phyloP scores from a whole-genome alignment of 1,140 invertebrate species.

The Neotoxoptera formosana region DNA sequence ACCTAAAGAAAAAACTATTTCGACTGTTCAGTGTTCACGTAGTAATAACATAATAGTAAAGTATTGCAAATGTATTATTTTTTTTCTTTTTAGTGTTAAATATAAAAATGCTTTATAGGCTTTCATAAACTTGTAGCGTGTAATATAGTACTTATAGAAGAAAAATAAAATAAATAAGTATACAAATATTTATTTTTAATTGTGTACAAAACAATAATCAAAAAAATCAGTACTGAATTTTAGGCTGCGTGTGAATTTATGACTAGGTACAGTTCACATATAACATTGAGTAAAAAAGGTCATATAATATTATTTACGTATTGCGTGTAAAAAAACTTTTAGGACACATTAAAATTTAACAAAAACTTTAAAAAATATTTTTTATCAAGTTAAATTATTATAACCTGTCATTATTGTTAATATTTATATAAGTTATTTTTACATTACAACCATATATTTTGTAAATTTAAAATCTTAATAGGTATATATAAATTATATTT shows the following conservation, averaged over 20 bases:
- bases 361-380: neutral
- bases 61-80: slow-evolving; percentile 14
- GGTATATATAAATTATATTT: neutral
- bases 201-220: slow-evolving; percentile 8
- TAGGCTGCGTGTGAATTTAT: slow-evolving; percentile 14
- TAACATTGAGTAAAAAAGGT: neutral
- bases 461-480: neutral
- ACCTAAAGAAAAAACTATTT: neutral
- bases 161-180: neutral
- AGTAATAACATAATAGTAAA: neutral
- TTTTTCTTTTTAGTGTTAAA: slow-evolving; percentile 15
- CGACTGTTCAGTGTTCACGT: neutral
- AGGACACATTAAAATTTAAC: slow-evolving; percentile 5
- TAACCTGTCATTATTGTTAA: neutral
- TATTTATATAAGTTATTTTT: slow-evolving; percentile 7
- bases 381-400: neutral
- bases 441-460: neutral
- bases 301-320: slow-evolving; percentile 29
- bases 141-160: slow-evolving; percentile 18
- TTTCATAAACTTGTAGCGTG: slow-evolving; percentile 23
- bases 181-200: slow-evolving; percentile 26
- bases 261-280: neutral
- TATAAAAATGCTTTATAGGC: neutral
- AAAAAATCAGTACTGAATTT: neutral
- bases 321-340: slow-evolving; percentile 1